These are phyloP conservation scores for Urocolius indicus DNA, from an alignment of 2,113 vertebrate genomes.

Conservation along the genomic window DNA sequence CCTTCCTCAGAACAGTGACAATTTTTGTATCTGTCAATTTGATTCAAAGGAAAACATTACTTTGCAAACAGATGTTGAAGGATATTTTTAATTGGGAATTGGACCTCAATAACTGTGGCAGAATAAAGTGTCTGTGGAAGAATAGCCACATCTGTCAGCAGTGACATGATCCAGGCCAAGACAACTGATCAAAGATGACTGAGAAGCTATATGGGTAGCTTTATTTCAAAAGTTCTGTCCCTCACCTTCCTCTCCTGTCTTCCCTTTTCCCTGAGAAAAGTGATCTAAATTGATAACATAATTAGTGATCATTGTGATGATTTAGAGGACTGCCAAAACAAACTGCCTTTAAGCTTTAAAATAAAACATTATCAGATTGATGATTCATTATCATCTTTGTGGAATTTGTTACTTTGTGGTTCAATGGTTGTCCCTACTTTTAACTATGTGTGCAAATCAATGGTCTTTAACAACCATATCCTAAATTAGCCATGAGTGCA, in stretches of 20 bases:
- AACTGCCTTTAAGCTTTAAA: background rate
- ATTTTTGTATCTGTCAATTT: background rate
- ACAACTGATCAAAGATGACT: fast-evolving
- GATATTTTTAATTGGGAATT: background rate
- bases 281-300: background rate
- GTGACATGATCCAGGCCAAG: background rate
- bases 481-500: background rate
- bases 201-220: background rate
- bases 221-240: background rate
- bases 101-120: background rate
- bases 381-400: background rate
- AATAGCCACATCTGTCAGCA: background rate
- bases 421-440: background rate
- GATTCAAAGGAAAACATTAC: background rate
- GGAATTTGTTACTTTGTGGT: background rate
- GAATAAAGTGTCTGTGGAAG: background rate
- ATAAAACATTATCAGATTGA: background rate
- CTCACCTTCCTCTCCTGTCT: background rate
- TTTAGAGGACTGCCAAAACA: background rate
- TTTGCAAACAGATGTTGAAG: background rate
- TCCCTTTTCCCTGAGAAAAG: background rate
- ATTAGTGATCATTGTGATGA: background rate
- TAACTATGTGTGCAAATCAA: background rate
- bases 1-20: background rate
- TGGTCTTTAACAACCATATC: background rate